Conservation (phyloP, 2,888 invertebrate species). For the Cerastis rubricosa region DNA sequence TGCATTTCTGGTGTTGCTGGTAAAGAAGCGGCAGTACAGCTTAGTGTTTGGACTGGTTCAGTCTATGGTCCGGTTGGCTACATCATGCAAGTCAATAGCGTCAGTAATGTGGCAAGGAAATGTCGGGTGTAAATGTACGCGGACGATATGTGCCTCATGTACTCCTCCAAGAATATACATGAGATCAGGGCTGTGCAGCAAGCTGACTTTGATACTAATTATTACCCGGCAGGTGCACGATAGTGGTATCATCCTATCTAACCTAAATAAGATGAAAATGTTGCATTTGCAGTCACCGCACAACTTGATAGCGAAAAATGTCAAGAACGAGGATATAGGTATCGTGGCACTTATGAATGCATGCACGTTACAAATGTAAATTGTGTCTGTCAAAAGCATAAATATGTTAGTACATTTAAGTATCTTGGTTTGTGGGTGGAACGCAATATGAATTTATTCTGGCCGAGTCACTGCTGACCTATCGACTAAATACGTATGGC, state of each 20-base stretch:
- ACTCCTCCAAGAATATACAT: constrained; percentile 27
- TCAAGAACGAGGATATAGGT: neutral
- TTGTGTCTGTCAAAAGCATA: neutral
- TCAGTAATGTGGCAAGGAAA: neutral
- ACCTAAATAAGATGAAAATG: constrained; percentile 11
- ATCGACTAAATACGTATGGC: constrained; percentile 12
- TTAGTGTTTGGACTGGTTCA: neutral
- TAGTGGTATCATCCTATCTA: constrained; percentile 19
- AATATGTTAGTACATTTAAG: constrained; percentile 1
- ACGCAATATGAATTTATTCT: constrained; percentile 8
- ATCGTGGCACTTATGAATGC: constrained; percentile 2
- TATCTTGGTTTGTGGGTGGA: constrained; percentile 27
- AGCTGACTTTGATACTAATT: constrained; percentile 17
- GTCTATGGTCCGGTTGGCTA: neutral
- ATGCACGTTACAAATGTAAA: neutral
- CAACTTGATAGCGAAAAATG: neutral
- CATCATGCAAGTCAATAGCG: neutral
- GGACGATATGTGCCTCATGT: constrained; percentile 20
- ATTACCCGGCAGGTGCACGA: constrained; percentile 24
- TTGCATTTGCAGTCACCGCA: constrained; percentile 21
- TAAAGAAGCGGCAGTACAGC: neutral
- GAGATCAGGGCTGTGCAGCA: neutral
- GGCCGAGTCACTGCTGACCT: constrained; percentile 3
- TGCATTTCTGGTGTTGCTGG: neutral
- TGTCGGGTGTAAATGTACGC: constrained; percentile 21